Evolutionary conservation across 2,113 vertebrate genomes (phyloP).

Genomic region (Muntiacus muntjak): DNA sequence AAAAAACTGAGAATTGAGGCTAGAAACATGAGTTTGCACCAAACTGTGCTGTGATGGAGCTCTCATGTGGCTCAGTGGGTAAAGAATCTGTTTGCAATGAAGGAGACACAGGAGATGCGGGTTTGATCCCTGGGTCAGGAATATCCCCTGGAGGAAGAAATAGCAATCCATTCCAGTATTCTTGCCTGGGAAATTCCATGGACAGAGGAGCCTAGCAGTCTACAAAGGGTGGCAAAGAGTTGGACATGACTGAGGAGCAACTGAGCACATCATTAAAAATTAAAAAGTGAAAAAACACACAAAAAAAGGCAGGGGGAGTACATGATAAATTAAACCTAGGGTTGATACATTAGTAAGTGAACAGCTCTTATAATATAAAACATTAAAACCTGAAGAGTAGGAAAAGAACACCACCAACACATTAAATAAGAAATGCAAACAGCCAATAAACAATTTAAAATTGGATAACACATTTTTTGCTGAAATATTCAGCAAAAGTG

Average conservation of each 20-base stretch:
- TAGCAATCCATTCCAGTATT: neutral
- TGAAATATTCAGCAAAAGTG: neutral
- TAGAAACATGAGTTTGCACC: neutral
- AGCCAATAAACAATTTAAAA: neutral
- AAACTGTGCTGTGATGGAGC: neutral
- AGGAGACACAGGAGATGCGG: neutral
- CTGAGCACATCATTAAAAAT: neutral
- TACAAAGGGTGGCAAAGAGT: neutral
- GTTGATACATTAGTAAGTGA: neutral
- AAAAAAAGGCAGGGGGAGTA: neutral
- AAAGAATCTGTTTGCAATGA: neutral
- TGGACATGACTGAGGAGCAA: neutral
- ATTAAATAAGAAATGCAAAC: neutral
- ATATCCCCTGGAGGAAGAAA: neutral
- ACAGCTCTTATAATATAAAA: neutral
- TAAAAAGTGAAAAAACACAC: neutral
- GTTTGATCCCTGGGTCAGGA: neutral
- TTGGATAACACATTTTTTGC: neutral
- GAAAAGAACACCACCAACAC: neutral
- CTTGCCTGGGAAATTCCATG: neutral
- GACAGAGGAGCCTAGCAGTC: neutral
- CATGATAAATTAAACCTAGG: neutral
- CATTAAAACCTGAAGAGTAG: neutral
- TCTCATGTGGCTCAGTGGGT: neutral
- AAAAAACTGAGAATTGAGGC: neutral